These are phyloP conservation scores for Dolichallabes microphthalmus DNA, from an alignment of 2,113 vertebrate species.

Conservation along the genomic window DNA sequence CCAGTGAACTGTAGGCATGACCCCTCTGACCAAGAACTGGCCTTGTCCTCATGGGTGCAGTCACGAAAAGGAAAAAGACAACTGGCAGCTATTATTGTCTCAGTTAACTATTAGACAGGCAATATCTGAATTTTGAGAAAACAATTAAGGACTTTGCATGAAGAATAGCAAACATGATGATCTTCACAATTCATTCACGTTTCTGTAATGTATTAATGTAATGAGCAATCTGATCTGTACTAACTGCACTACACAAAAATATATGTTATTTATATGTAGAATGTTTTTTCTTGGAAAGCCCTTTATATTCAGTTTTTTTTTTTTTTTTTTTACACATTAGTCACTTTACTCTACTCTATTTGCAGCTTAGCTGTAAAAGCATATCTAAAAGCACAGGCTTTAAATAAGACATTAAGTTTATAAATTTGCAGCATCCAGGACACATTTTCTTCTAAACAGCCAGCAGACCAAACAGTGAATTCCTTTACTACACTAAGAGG, in stretches of 20 bases:
- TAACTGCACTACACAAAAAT: not conserved
- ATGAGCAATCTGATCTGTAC: not conserved
- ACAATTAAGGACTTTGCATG: not conserved
- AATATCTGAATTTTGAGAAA: not conserved
- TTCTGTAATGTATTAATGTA: not conserved
- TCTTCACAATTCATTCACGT: not conserved
- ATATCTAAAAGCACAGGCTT: not conserved
- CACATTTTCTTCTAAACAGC: slow-evolving; percentile 23
- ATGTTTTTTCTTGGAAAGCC: not conserved
- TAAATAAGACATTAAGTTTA: slow-evolving; percentile 35
- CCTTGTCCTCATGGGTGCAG: slow-evolving; percentile 15
- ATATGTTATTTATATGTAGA: not conserved
- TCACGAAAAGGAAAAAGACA: not conserved
- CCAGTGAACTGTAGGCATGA: slow-evolving; percentile 10
- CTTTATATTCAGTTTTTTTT: not conserved
- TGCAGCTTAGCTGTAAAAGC: not conserved
- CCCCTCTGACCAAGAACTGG: not conserved
- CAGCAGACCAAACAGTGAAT: slow-evolving; percentile 29
- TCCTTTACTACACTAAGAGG: slow-evolving; percentile 14
- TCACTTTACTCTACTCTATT: not conserved
- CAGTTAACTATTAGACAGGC: not conserved
- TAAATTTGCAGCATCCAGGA: slow-evolving; percentile 25
- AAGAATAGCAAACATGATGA: not conserved
- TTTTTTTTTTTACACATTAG: not conserved
- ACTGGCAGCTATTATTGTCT: not conserved